Percentiles rank a stretch among this genome's conserved stretches.
Conservation (phyloP, 2,888 invertebrate genomes). For the Cantharis nigra region DNA sequence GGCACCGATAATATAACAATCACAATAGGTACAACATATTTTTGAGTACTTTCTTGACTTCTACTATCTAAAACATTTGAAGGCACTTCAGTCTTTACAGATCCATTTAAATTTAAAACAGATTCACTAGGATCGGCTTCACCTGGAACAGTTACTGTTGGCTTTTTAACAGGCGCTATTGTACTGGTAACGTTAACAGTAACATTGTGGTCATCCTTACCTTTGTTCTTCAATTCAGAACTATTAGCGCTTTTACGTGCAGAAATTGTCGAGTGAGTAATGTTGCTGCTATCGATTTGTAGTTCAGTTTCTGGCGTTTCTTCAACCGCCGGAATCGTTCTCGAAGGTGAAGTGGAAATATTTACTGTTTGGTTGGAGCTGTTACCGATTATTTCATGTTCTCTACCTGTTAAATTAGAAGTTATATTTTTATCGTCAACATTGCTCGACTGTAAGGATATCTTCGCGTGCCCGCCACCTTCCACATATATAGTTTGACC, state of each 20-base stretch:
- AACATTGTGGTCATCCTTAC: constrained; percentile 19
- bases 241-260: constrained; percentile 41
- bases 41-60: constrained; percentile 52
- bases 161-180: constrained; percentile 58
- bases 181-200: constrained; percentile 29
- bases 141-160: constrained; percentile 57
- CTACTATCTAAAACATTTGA: constrained; percentile 31
- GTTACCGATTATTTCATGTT: neutral
- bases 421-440: neutral
- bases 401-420: neutral
- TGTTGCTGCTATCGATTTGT: neutral
- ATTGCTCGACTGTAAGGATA: neutral
- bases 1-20: constrained; percentile 76
- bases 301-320: constrained; percentile 61
- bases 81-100: constrained; percentile 32
- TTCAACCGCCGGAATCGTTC: constrained; percentile 17
- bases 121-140: constrained; percentile 46
- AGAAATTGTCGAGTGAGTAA: neutral
- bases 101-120: constrained; percentile 12
- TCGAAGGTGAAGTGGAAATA: neutral
- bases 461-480: constrained; percentile 1
- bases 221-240: neutral
- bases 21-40: constrained; percentile 76
- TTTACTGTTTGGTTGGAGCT: neutral
- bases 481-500: neutral